Percentiles rank a stretch among this genome's conserved stretches.
These are phyloP conservation scores for Bibio marci DNA, from an alignment of 2,888 invertebrate species.

Conservation along the genomic window DNA sequence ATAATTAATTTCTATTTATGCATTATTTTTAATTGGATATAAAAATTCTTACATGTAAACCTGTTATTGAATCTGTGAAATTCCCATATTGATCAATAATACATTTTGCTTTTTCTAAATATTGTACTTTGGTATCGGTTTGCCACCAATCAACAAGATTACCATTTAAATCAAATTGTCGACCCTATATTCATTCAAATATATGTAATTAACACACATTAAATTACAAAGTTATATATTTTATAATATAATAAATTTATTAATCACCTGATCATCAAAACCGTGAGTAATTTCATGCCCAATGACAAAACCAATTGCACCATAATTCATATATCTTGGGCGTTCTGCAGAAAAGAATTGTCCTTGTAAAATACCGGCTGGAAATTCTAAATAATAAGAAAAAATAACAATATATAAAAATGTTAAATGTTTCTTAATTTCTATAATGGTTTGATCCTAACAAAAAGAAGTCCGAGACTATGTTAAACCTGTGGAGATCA, in stretches of 20 bases:
- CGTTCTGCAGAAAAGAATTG: constrained; percentile 78
- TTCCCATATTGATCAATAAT: constrained; percentile 89
- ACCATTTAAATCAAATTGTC: constrained; percentile 83
- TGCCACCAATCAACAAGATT: constrained; percentile 92
- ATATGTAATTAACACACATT: neutral
- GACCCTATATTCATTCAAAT: too few species aligned
- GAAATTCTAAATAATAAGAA: constrained; percentile 75
- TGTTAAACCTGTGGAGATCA: too few species aligned
- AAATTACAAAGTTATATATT: constrained; percentile 8
- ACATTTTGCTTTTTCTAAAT: constrained; percentile 70
- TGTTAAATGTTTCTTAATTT: neutral
- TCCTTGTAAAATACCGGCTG: constrained; percentile 84
- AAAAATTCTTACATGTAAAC: constrained; percentile 42
- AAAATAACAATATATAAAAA: neutral
- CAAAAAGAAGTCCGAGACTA: too few species aligned
- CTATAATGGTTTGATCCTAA: too few species aligned
- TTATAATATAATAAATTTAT: constrained; percentile 4
- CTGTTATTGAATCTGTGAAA: constrained; percentile 63
- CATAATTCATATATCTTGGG: constrained; percentile 83
- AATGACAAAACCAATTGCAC: constrained; percentile 80
- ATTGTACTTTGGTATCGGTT: constrained; percentile 61
- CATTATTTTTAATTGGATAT: neutral
- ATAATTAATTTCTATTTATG: too few species aligned
- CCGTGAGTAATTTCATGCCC: constrained; percentile 88
- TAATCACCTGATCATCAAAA: constrained; percentile 61